phyloP scores from a whole-genome alignment of 2,888 invertebrate genomes.

The Unio delphinus region DNA sequence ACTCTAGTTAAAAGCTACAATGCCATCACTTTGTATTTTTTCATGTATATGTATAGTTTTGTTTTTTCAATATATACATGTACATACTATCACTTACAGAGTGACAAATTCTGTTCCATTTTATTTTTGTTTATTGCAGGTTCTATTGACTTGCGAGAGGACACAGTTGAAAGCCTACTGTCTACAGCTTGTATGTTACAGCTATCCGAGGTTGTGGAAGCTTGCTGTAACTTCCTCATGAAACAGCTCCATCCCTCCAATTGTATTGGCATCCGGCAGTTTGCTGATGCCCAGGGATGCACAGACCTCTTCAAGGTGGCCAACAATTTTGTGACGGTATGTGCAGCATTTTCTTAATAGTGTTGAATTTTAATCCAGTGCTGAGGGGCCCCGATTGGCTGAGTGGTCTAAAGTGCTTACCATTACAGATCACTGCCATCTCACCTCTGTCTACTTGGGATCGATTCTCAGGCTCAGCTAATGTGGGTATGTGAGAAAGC shows the following conservation, averaged over 20 bases:
- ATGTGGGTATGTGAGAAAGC: no score
- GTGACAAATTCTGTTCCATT: not conserved
- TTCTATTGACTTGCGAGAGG: constrained; percentile 86
- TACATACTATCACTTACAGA: not conserved
- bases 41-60: not conserved
- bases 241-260: constrained; percentile 94
- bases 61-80: not conserved
- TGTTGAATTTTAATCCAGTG: no score
- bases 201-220: constrained; percentile 85
- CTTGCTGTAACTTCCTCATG: constrained; percentile 90
- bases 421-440: no score
- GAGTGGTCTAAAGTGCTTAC: no score
- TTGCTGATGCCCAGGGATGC: constrained; percentile 91
- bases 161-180: constrained; percentile 90
- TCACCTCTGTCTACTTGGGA: no score
- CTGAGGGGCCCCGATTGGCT: no score
- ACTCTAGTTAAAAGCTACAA: no score
- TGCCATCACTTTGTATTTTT: no score
- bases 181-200: constrained; percentile 90
- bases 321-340: constrained; percentile 87
- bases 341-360: constrained; percentile 29
- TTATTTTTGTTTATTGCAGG: constrained; percentile 69
- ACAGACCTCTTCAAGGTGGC: constrained; percentile 85
- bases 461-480: no score
- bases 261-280: constrained; percentile 91